Conservation (phyloP, 2,113 vertebrate genomes). For the Scalopus aquaticus region DNA sequence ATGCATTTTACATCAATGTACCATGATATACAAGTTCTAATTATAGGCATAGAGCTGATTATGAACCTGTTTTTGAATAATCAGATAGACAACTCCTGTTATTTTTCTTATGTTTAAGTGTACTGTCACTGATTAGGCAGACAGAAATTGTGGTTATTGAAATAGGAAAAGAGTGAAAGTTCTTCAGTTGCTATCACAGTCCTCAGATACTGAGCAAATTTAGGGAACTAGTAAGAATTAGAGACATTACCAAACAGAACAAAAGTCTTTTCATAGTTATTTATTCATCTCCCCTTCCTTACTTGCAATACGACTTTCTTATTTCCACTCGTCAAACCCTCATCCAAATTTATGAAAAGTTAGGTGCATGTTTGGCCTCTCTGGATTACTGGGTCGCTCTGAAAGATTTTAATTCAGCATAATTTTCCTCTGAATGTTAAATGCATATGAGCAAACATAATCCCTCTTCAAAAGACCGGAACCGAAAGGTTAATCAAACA, state of each 20-base stretch:
- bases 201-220: slow-evolving; percentile 9
- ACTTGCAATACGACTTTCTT: slow-evolving; percentile 21
- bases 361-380: background rate
- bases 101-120: slow-evolving; percentile 31
- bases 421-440: slow-evolving; percentile 57
- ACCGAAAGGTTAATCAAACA: slow-evolving; percentile 60
- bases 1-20: background rate
- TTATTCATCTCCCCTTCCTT: slow-evolving; percentile 36
- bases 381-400: background rate
- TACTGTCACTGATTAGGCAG: slow-evolving; percentile 5
- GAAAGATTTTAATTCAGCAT: slow-evolving; percentile 48
- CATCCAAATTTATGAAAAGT: slow-evolving; percentile 31
- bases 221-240: slow-evolving; percentile 5
- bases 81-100: background rate
- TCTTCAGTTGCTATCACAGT: background rate
- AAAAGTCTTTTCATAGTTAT: background rate
- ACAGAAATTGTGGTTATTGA: background rate
- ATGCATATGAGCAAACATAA: slow-evolving; percentile 40
- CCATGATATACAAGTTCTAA: background rate
- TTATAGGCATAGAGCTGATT: background rate
- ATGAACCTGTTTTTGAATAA: background rate
- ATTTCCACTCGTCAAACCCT: background rate
- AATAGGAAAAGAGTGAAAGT: slow-evolving; percentile 14
- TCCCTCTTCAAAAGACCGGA: slow-evolving; percentile 38
- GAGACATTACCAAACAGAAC: slow-evolving; percentile 7